Base-by-base conservation (phyloP, 1,140 invertebrate genomes). In the Drosophila ficusphila region DNA sequence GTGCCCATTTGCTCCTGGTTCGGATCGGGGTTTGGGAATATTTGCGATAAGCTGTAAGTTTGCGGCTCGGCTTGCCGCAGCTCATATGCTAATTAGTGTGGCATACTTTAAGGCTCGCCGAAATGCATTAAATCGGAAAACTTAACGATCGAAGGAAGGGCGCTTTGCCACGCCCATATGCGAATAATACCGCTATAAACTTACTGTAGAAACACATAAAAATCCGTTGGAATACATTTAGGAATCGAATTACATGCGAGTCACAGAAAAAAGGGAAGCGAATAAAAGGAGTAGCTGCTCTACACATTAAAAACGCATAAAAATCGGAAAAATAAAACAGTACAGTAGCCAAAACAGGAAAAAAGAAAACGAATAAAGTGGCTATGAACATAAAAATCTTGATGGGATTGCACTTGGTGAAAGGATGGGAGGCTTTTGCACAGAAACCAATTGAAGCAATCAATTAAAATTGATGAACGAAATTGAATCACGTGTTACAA, bases 401-500 rank as follows among this genome's bases (percentile, higher is more conserved):
- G 38, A 27, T 44, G 7, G 57, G 38, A 21, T 34, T 42, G 46
- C 25, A 14, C 14, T 42, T 58, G 47, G 5, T 4, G 19, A 19
- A 19, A 19, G 38, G 46, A 46, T 16, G 29, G 11, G 44, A 69
- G 49, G 51, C 25, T 47, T 64, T 29, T 23, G 31, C 33, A 27
- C 54, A 46, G 48, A 79, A 85, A 60, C 51, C 81, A 52, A 86
- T 79, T 81, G 72, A 86, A 58, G 76, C 81, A 85, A 85, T 85
- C 81, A 88, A 86, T 86, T 86, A 86, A 86, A 86, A 88, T 86
- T 69, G 82, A 88, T 70, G 39, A 79, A 62, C 52, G 77, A 88
- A 86, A 88, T 86, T 88, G 81, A 85, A 85, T 86, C 81, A 85
- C 82, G 81, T 85, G 81, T 86, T 81, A 85, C 72, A 81, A 79